Evolutionary conservation across 1,140 invertebrate genomes (phyloP), one percentile per base, ranked within the genome.

Genomic region (Dendroctonus ponderosae): DNA sequence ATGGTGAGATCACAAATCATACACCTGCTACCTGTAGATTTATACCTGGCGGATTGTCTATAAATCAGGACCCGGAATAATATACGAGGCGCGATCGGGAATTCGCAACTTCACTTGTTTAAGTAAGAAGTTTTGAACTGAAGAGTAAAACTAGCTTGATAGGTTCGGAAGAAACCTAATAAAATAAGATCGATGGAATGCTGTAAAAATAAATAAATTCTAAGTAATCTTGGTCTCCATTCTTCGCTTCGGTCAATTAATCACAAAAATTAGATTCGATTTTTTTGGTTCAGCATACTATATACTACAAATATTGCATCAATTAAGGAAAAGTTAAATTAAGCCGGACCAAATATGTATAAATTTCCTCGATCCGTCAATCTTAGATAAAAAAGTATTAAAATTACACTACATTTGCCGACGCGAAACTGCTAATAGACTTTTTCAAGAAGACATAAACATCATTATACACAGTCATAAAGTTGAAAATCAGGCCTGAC

Each of bases 11-110:
- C 57, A 59, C 57, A 59, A 59, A 59, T 59, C 57, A 59, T 59
- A 59, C 57, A 59, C 49, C 57, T 59, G 57, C 57, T 59, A 59
- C 57, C 57, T 59, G 57, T 59, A 59, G 57, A 58, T 48, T 59
- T 59, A 59, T 59, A 59, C 57, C 57, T 59, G 57, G 57, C 49
- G 43, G 46, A 48, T n/a, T 46, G 44, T 12, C 46, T 59, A 59
- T 59, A 59, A 59, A 59, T 59, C 57, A 59, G 12, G 43, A 26
- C 43, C 57, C 38, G 46, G 57, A 48, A 59, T 12, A 59, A 48
- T n/a, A 40, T 48, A 59, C 26, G 26, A 59, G 57, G 42, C 7
- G 15, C 41, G 52, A 46, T 46, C 44, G 26, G 26, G 26, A 26
- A 46, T 46, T 46, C 9, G 12, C 9, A 46, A 46, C 9, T 46